Evolutionary conservation across 2,113 vertebrate species (phyloP), one percentile per base, ranked within the genome.

Genomic region (Archocentrus centrarchus): DNA sequence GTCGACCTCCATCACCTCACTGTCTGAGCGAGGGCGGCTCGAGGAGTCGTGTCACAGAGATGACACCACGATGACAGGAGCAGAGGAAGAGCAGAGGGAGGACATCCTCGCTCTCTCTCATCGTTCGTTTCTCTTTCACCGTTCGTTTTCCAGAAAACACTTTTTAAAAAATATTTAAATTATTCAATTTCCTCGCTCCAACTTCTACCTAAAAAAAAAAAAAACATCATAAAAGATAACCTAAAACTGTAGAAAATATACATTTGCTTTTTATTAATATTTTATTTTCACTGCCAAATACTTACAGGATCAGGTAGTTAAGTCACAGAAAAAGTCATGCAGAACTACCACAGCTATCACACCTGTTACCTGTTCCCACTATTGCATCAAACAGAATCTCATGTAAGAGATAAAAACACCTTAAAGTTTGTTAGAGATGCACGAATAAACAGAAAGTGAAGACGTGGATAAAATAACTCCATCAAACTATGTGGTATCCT

Each of bases 1-100:
- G 81, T 80, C n/a, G 55, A 77, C 87, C 82, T 79, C 62, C 55
- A 62, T 64, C 87, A 41, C 80, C 81, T 55, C 55, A 7, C 44
- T 61, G 73, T 24, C 83, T 14, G 64, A 37, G 13, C 55, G 0
- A 15, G 32, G 1, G 57, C 1, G 32, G 62, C 27, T 37, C 0
- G 1, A 47, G 44, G 58, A 5, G 17, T 75, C 59, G 4, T 3
- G 32, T 55, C 20, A 0, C 8, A 1, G 27, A 75, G 35, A 32
- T 18, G 30, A 77, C 50, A 7, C 27, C 8, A 1, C 4, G 4
- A 24, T 60, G 75, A 75, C 75, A 57, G 24, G 32, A 75, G 59
- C 0, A 3, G 18, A 76, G 30, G 6, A 7, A 39, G 24, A 18
- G 24, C 14, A n/a, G 5, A 8, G 4, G 37, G 15, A 55, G 10